Conservation (phyloP, 2,888 invertebrate species). For the Tromatobia lineatoria region DNA sequence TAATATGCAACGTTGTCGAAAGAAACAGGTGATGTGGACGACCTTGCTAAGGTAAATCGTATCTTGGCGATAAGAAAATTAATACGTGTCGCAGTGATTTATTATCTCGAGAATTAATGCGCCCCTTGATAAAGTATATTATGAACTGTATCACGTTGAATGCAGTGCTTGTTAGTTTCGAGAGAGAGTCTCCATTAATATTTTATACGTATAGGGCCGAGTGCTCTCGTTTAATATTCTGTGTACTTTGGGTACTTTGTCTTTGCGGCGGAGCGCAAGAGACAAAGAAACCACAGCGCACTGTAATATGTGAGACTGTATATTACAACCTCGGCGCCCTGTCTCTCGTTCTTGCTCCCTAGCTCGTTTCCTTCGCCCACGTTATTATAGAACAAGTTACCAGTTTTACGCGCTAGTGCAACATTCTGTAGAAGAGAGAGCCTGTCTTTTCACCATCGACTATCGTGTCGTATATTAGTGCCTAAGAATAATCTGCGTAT, state of each 20-base stretch:
- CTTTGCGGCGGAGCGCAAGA: conserved; percentile 36
- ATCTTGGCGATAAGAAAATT: conserved; percentile 56
- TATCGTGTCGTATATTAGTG: conserved; percentile 49
- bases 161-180: conserved; percentile 16
- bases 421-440: conserved; percentile 17
- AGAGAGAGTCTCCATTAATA: conserved; percentile 50
- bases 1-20: conserved; percentile 16
- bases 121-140: conserved; percentile 44
- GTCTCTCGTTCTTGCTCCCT: conserved; percentile 53
- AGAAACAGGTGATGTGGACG: conserved; percentile 29
- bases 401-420: conserved; percentile 63
- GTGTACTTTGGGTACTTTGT: conserved; percentile 61
- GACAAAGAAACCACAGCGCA: conserved; percentile 57
- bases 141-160: conserved; percentile 38
- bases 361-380: conserved; percentile 63
- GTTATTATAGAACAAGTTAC: conserved; percentile 63
- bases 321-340: conserved; percentile 35
- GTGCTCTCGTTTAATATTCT: conserved; percentile 50
- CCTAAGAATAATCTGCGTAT: conserved; percentile 12
- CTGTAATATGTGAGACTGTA: conserved; percentile 53
- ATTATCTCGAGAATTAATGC: conserved; percentile 49
- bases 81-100: conserved; percentile 60
- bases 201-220: conserved; percentile 40
- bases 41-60: conserved; percentile 51
- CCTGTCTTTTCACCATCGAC: conserved; percentile 47